Conservation (phyloP, 2,113 vertebrate species). For the Alces alces region DNA sequence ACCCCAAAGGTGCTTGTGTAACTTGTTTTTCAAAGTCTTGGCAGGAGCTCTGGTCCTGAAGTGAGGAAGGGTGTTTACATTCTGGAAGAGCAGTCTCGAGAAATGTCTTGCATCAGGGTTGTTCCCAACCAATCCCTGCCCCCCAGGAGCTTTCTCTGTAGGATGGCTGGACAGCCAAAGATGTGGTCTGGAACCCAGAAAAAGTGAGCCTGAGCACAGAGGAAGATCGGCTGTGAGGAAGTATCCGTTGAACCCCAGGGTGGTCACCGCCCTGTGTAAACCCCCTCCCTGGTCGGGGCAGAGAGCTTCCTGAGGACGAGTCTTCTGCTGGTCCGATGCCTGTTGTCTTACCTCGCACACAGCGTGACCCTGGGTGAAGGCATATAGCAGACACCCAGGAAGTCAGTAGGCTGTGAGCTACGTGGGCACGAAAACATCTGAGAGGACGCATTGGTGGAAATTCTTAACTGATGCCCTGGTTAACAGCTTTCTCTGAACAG, state of each 20-base stretch:
- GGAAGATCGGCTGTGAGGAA: neutral
- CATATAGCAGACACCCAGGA: neutral
- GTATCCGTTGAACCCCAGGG: rapidly evolving
- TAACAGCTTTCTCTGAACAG: neutral
- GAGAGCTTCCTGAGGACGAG: neutral
- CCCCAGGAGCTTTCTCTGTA: neutral
- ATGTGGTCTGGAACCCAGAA: neutral
- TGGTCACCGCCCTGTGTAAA: neutral
- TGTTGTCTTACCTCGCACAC: neutral
- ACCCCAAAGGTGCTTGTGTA: slow-evolving; percentile 51
- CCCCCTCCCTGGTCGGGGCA: neutral
- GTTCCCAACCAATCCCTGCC: neutral
- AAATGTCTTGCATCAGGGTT: neutral
- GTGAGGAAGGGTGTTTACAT: slow-evolving; percentile 49
- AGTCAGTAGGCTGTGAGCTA: neutral
- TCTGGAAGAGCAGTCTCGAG: slow-evolving; percentile 22
- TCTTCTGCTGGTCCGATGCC: neutral
- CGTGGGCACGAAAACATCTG: neutral
- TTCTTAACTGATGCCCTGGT: neutral
- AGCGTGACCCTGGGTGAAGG: neutral
- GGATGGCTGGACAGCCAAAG: neutral
- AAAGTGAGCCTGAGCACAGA: neutral
- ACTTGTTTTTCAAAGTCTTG: slow-evolving; percentile 62
- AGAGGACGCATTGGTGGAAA: neutral
- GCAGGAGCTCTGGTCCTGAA: slow-evolving; percentile 42